Percentiles rank a stretch among this genome's conserved stretches.
Conservation (phyloP, 2,113 vertebrate genomes). For the Microtus richardsoni region DNA sequence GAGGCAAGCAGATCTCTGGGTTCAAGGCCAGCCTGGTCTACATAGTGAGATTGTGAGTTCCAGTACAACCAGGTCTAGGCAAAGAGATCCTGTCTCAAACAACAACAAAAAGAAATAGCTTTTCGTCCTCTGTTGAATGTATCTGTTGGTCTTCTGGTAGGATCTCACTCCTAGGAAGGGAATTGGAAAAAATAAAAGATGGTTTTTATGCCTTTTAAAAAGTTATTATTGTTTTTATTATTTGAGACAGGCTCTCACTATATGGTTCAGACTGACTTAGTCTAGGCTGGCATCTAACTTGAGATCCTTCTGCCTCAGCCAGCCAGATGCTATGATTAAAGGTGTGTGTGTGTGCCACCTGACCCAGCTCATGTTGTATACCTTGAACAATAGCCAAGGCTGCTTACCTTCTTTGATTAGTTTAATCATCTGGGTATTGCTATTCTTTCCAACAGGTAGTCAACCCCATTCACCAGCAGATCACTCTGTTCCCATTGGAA, state of each 20-base stretch:
- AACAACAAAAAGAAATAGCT: not conserved
- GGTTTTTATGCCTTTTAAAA: not conserved
- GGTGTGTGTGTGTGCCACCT: not conserved
- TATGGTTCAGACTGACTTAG: not conserved
- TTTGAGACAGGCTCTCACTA: not conserved
- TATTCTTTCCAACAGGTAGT: constrained; percentile 69
- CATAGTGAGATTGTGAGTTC: not conserved
- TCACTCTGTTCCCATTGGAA: constrained; percentile 1
- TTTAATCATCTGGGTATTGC: not conserved
- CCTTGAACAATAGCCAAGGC: not conserved
- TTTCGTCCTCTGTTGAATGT: not conserved
- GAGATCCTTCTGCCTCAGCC: not conserved
- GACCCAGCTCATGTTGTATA: not conserved
- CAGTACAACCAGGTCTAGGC: not conserved
- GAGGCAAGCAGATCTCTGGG: not conserved
- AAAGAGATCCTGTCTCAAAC: not conserved
- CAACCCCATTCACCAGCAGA: constrained; percentile 38
- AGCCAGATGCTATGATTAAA: not conserved
- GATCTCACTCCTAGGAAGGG: not conserved
- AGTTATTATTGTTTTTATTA: not conserved
- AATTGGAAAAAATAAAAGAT: not conserved
- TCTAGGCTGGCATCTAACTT: not conserved
- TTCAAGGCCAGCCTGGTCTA: not conserved
- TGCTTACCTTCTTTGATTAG: not conserved
- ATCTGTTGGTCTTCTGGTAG: not conserved